These are phyloP conservation scores for Micromussa lordhowensis DNA, from an alignment of 92 coral and sea anemone genomes.

Conservation along the genomic window DNA sequence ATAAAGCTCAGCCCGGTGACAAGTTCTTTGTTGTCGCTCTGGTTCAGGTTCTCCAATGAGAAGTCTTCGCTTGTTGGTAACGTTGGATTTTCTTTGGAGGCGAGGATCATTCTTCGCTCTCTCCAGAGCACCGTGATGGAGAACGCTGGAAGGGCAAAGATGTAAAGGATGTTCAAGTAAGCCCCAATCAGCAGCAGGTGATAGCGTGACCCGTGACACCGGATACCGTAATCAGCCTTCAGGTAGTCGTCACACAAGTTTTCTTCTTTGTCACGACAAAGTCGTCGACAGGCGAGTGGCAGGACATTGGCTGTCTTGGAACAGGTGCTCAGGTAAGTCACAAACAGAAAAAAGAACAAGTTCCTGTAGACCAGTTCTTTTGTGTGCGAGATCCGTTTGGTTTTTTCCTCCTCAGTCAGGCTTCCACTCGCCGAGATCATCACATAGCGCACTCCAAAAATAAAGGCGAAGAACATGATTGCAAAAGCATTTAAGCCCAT, in stretches of 20 bases:
- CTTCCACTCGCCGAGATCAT: background rate
- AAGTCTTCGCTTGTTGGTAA: no score
- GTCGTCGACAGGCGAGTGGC: conserved; percentile 49
- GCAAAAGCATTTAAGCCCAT: conserved; percentile 35
- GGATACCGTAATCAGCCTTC: conserved; percentile 54
- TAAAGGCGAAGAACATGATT: background rate
- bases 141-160: conserved; percentile 21
- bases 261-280: conserved; percentile 41
- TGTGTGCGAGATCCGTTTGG: conserved; percentile 22
- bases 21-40: background rate
- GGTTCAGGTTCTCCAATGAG: background rate
- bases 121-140: conserved; percentile 36
- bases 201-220: conserved; percentile 32
- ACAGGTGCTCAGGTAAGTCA: conserved; percentile 52
- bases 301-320: conserved; percentile 50
- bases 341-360: conserved; percentile 40
- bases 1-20: conserved; percentile 43
- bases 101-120: background rate
- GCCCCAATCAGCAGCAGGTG: conserved; percentile 10
- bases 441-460: conserved; percentile 11
- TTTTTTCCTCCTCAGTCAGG: conserved; percentile 17
- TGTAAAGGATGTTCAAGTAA: conserved; percentile 29
- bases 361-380: conserved; percentile 32
- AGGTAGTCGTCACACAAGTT: conserved; percentile 34
- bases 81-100: background rate